phyloP scores from a whole-genome alignment of 2,888 invertebrate genomes.

The Apamea monoglypha region DNA sequence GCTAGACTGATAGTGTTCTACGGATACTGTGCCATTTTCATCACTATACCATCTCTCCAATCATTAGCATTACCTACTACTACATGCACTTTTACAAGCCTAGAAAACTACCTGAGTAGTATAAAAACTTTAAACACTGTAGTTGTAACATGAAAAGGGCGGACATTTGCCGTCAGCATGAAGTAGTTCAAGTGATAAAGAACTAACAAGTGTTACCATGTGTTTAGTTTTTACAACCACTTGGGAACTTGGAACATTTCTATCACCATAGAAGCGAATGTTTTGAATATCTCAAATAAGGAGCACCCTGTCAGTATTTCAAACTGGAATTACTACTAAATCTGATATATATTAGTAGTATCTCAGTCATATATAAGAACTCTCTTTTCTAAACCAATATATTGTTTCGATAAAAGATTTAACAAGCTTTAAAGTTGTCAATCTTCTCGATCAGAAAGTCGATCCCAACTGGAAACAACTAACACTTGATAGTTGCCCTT shows the following conservation, averaged over 20 bases:
- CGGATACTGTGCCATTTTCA: not conserved
- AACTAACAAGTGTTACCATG: constrained; percentile 61
- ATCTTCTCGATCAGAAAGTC: constrained; percentile 43
- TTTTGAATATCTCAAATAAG: constrained; percentile 23
- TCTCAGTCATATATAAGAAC: not conserved
- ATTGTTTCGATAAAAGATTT: constrained; percentile 9
- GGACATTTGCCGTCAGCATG: constrained; percentile 17
- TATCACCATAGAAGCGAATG: not conserved
- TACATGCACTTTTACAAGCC: not conserved
- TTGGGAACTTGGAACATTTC: constrained; percentile 1
- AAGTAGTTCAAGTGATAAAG: constrained; percentile 53
- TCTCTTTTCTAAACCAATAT: not conserved
- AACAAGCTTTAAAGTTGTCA: constrained; percentile 23
- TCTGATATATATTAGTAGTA: too few relatives aligned
- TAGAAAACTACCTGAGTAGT: not conserved
- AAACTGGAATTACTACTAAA: not conserved
- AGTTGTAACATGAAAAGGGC: constrained; percentile 20
- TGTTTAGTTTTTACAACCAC: constrained; percentile 42
- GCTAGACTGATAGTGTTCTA: not conserved
- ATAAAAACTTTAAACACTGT: constrained; percentile 7
- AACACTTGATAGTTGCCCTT: constrained; percentile 39
- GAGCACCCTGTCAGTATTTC: not conserved
- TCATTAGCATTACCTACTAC: not conserved
- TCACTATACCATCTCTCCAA: not conserved
- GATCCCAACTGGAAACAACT: constrained; percentile 21